Base-by-base conservation (phyloP, 2,797 vertebrate genomes). In the Natrix natrix region DNA sequence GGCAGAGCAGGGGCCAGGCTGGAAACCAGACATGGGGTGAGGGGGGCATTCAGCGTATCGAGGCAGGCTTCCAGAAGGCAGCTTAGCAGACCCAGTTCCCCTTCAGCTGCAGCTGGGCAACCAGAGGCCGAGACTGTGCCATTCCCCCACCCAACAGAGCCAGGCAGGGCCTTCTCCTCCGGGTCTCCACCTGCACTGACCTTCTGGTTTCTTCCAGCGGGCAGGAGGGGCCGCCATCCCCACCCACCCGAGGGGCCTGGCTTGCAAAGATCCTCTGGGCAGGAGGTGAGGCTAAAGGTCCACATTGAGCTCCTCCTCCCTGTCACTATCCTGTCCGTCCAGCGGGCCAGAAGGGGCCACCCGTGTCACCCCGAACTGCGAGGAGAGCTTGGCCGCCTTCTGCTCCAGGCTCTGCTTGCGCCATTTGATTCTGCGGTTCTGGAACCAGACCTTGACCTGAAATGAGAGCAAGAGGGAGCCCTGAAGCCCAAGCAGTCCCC, bases 381-480 rank as follows among this genome's bases (percentile, higher is more conserved):
- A 93, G 8, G 96, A 93, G 11, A 96, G 94, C 90, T 96, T 96
- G 0, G 97, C 97, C 0, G 97, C 97, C 94, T 98, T 98, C 96
- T 98, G 98, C 92, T 98, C 97, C 94, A 97, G 93, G 94, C 97
- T 98, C 95, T 98, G 98, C 92, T 98, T 98, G 93, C 98, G 96
- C 97, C 98, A 98, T 43, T 98, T 98, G 95, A 98, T 98, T 92
- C 98, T 96, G 55, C 98, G 95, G 94, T 98, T 98, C 95, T 98
- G 98, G 96, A 98, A 98, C 98, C 98, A 98, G 20, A 98, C 97
- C 89, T 98, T 98, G n/a, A 98, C 98, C 98, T 98, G 12, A 3
- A 37, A 59, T 1, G 4, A 57, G 11, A 28, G 17, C 32, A 8
- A n/a, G 11, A 22, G 2, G 5, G 37, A 60, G 11, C 26, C 7